Evolutionary conservation across 2,797 vertebrate species (phyloP).

Genomic region (Chelon labrosus): DNA sequence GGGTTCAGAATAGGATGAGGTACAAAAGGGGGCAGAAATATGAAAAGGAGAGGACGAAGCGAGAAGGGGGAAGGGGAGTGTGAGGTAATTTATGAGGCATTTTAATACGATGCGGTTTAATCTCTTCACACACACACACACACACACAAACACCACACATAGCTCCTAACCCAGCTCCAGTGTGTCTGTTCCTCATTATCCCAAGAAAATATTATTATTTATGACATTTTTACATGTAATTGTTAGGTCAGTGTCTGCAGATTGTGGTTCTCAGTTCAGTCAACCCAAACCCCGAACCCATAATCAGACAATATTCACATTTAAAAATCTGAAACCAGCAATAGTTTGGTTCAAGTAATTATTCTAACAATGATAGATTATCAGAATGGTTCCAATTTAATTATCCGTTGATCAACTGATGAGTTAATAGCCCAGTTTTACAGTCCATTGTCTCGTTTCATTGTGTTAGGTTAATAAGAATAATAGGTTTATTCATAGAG

Average conservation of each 20-base stretch:
- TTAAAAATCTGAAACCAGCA: neutral
- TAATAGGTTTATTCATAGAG: too few relatives aligned
- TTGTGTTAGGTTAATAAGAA: too few relatives aligned
- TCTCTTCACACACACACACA: conserved; percentile 33
- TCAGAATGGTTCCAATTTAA: too few relatives aligned
- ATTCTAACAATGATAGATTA: too few relatives aligned
- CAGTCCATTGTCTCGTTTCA: too few relatives aligned
- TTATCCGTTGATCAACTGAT: too few relatives aligned
- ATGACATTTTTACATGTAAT: too few relatives aligned
- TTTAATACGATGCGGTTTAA: conserved; percentile 48
- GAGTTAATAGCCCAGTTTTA: too few relatives aligned
- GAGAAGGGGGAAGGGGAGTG: conserved; percentile 24
- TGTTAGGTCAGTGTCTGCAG: too few relatives aligned
- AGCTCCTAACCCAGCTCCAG: neutral
- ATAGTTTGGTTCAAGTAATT: too few relatives aligned
- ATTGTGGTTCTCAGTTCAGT: too few relatives aligned
- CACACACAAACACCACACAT: conserved; percentile 17
- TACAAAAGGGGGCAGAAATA: conserved; percentile 51
- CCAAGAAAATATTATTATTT: neutral
- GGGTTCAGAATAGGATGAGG: conserved; percentile 27
- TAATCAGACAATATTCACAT: neutral
- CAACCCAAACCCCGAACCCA: rapidly evolving
- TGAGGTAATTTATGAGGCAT: conserved; percentile 52
- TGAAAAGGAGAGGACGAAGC: conserved; percentile 23
- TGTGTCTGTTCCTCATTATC: conserved; percentile 15